Evolutionary conservation across 2,113 vertebrate species (phyloP), one percentile per base, ranked within the genome.

Genomic region (Pelmatolapia mariae): DNA sequence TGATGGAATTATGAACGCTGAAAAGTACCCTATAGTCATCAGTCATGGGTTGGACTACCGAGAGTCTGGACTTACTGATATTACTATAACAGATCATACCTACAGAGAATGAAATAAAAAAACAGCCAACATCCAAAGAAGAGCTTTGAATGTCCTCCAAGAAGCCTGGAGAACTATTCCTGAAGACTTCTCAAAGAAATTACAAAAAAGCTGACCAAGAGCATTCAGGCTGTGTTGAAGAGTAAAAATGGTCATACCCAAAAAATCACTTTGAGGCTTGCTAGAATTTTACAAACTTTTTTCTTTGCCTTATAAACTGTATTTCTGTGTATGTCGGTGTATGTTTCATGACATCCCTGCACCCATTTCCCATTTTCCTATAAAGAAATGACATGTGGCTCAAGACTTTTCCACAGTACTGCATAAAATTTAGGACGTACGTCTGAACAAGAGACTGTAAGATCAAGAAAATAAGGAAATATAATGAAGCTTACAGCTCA

Each of bases 401-500:
- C 24, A 31, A 78, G 43, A 78, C 71, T 78, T 78, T 50, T 78
- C 24, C 76, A 79, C 19, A 79, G 24, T 22, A 78, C 71, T 78
- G 66, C n/a, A 31, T 53, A 68, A 52, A 52, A 78, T 81, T 40
- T 7, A 86, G 18, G 29, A 84, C 36, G n/a, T 57, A 83, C 24
- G n/a, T 61, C 19, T 40, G 15, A 78, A 54, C 10, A 8, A 85
- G 59, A 26, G 82, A 22, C 45, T 54, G 82, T 40, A 84, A 82
- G 40, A 59, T 81, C 81, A 86, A 57, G 31, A 88, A 57, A 59
- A 68, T 78, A 3, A 47, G 45, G 50, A 73, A 24, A 86, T 43
- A 80, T 88, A 61, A 78, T 24, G 9, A 89, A 45, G 52, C 52
- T 92, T 78, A 83, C 88, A 53, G 57, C 76, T 91, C 66, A 83